Evolutionary conservation across 2,888 invertebrate genomes (phyloP).

Genomic region (Euzetes globulus): DNA sequence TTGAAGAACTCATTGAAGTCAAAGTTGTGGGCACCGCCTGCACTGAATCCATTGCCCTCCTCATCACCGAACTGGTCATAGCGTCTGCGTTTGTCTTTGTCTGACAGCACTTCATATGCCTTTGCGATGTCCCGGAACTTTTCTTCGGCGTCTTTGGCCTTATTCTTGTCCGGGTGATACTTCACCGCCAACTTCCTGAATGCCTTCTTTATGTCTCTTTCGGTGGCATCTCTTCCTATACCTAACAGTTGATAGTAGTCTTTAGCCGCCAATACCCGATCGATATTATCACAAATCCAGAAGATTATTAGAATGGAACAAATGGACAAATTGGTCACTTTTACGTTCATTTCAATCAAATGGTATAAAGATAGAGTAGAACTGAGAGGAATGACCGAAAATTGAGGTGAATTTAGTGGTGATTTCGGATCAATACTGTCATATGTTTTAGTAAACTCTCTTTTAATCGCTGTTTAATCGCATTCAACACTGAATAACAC

Average conservation of each 20-base stretch:
- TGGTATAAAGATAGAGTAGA: not conserved
- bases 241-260: conserved; percentile 52
- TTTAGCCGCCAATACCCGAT: conserved; percentile 12
- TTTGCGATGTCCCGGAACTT: conserved; percentile 53
- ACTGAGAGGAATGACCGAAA: not conserved
- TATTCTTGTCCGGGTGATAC: conserved; percentile 54
- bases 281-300: conserved; percentile 12
- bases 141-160: conserved; percentile 50
- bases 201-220: conserved; percentile 52
- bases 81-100: conserved; percentile 48
- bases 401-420: no score
- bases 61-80: conserved; percentile 50
- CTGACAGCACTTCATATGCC: conserved; percentile 51
- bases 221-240: conserved; percentile 48
- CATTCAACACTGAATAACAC: not conserved
- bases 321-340: not conserved
- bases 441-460: not conserved
- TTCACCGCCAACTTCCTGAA: conserved; percentile 52
- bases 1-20: conserved; percentile 49
- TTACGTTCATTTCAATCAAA: not conserved
- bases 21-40: conserved; percentile 45
- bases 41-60: conserved; percentile 43
- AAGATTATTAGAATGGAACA: not conserved
- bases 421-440: not conserved
- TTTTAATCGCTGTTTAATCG: not conserved